Evolutionary conservation across 2,888 invertebrate genomes (phyloP).

Genomic region (Agrotis ipsilon): DNA sequence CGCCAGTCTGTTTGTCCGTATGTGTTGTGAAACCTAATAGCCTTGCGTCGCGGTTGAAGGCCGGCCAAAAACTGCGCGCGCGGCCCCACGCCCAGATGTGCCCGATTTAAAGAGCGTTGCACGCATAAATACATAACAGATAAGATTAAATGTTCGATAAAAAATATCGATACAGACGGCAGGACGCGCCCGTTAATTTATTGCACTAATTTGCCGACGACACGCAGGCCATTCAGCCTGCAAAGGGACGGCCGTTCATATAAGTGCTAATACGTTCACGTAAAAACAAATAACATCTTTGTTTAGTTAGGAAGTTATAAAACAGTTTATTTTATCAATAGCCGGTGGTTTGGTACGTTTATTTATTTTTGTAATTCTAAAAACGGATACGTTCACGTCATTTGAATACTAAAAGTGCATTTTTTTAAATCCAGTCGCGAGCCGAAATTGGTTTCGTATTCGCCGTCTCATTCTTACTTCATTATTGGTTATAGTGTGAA

Average conservation of each 20-base stretch:
- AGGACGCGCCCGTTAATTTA: constrained; percentile 57
- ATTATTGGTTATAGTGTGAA: constrained; percentile 68
- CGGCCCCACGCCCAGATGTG: constrained; percentile 77
- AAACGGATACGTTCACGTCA: constrained; percentile 89
- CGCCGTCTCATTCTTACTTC: constrained; percentile 72
- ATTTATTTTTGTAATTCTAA: constrained; percentile 87
- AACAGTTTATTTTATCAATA: constrained; percentile 86
- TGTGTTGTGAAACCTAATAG: constrained; percentile 85
- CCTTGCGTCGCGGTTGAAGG: constrained; percentile 87
- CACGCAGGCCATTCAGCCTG: constrained; percentile 50
- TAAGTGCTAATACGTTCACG: constrained; percentile 63
- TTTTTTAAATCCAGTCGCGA: constrained; percentile 75
- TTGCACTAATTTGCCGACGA: constrained; percentile 63
- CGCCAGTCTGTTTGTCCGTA: constrained; percentile 77
- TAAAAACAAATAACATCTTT: constrained; percentile 71
- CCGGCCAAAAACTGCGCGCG: constrained; percentile 81
- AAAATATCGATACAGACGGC: constrained; percentile 60
- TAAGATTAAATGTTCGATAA: constrained; percentile 72
- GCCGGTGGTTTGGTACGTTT: constrained; percentile 75
- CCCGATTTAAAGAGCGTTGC: constrained; percentile 77
- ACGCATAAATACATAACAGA: constrained; percentile 76
- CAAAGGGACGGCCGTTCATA: constrained; percentile 64
- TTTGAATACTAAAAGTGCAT: constrained; percentile 89
- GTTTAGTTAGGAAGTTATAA: constrained; percentile 87
- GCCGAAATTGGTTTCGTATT: constrained; percentile 67